These are phyloP conservation scores for Bursaphelenchus mucronatus DNA, from an alignment of 1,140 invertebrate species.

Conservation along the genomic window DNA sequence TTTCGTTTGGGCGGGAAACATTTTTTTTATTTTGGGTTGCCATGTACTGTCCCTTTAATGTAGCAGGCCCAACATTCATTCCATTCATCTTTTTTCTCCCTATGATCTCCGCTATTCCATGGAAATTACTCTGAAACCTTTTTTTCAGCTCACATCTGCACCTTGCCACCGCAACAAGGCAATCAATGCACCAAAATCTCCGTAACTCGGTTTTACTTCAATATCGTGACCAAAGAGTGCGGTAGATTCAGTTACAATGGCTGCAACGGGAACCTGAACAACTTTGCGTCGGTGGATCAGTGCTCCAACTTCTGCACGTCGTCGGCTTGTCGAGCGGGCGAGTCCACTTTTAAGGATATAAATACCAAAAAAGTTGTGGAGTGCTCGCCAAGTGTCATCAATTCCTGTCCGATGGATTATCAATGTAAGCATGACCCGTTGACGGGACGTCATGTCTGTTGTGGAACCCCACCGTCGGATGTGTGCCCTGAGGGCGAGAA, in stretches of 20 bases:
- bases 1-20: too few relatives aligned
- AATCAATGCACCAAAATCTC: constrained; percentile 51
- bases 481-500: constrained; percentile 53
- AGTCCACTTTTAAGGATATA: constrained; percentile 53
- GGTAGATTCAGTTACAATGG: constrained; percentile 49
- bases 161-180: constrained; percentile 54
- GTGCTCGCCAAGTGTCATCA: constrained; percentile 43
- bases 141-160: constrained; percentile 52
- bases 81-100: too few relatives aligned
- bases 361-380: constrained; percentile 49
- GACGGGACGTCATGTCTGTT: constrained; percentile 50
- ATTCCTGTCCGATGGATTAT: constrained; percentile 50
- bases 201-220: constrained; percentile 54
- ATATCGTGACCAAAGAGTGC: constrained; percentile 58
- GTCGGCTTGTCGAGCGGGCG: constrained; percentile 51
- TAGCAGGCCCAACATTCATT: too few relatives aligned
- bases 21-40: too few relatives aligned
- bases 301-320: constrained; percentile 57
- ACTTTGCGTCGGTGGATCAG: constrained; percentile 48
- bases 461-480: constrained; percentile 47
- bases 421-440: constrained; percentile 45
- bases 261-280: constrained; percentile 51
- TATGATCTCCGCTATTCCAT: too few relatives aligned
- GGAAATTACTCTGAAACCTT: too few relatives aligned
- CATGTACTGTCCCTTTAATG: too few relatives aligned